These are phyloP conservation scores for Charadrius vociferus DNA, from an alignment of 2,113 vertebrate species.

Conservation along the genomic window DNA sequence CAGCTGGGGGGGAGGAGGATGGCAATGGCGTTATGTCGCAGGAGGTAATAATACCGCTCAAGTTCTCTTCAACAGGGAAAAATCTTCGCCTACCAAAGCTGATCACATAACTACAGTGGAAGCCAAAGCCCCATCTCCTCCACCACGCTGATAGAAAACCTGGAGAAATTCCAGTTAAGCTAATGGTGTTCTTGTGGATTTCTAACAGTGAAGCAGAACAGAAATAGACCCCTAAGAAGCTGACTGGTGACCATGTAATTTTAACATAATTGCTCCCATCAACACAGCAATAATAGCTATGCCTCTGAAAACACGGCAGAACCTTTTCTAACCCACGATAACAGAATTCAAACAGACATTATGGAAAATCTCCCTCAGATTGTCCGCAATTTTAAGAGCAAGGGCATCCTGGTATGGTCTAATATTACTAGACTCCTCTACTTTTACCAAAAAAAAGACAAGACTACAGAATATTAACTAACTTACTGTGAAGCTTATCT, in stretches of 20 bases:
- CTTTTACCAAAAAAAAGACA: neutral
- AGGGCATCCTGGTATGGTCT: conserved; percentile 1
- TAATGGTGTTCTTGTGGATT: neutral
- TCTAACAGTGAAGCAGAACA: conserved; percentile 7
- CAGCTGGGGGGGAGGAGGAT: neutral
- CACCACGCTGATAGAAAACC: neutral
- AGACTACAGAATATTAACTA: conserved; percentile 19
- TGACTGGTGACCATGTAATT: conserved; percentile 34
- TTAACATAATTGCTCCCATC: neutral
- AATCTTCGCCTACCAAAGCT: neutral
- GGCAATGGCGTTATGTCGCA: neutral
- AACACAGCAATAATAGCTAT: neutral
- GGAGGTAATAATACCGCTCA: neutral
- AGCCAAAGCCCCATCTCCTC: neutral
- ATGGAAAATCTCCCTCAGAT: conserved; percentile 24
- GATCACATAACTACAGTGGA: neutral
- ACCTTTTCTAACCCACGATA: neutral
- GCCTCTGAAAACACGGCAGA: conserved; percentile 19
- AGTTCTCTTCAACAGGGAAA: neutral
- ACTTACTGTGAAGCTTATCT: neutral
- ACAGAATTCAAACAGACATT: neutral
- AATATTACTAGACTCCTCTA: neutral
- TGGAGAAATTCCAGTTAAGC: neutral
- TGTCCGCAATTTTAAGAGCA: conserved; percentile 55
- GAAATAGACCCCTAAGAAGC: neutral